These are phyloP conservation scores for Ornithorhynchus anatinus DNA, from an alignment of 2,113 vertebrate species.

Conservation along the genomic window DNA sequence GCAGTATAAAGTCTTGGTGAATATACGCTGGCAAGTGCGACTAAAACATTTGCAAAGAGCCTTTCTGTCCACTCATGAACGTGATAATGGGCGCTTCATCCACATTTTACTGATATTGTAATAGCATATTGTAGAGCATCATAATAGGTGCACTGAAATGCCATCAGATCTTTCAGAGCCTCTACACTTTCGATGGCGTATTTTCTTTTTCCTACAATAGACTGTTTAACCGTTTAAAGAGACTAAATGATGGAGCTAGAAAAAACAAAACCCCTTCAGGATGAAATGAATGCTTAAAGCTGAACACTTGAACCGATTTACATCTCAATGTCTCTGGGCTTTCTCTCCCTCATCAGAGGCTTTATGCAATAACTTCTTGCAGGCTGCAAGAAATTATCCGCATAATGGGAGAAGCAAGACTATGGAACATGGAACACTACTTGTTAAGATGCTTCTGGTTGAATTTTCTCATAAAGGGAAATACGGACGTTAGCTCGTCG, in stretches of 20 bases:
- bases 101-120: conserved; percentile 28
- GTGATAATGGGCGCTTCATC: conserved; percentile 15
- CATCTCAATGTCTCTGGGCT: too few species aligned
- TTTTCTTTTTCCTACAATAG: conserved; percentile 13
- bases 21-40: conserved; percentile 15
- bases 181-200: not conserved
- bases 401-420: too few species aligned
- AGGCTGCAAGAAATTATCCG: too few species aligned
- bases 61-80: not conserved
- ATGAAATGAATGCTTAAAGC: too few species aligned
- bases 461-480: too few species aligned
- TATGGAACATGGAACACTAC: too few species aligned
- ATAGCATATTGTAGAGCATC: conserved; percentile 9
- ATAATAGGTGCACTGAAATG: conserved; percentile 20
- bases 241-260: not conserved
- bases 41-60: conserved; percentile 26
- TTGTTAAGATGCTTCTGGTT: too few species aligned
- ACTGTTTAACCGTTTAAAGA: not conserved
- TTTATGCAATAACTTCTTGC: too few species aligned
- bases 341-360: too few species aligned
- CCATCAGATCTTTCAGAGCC: conserved; percentile 21
- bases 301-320: too few species aligned
- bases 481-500: too few species aligned
- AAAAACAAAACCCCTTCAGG: too few species aligned
- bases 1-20: conserved; percentile 28